Percentiles rank a stretch among this genome's conserved stretches.
phyloP scores from a whole-genome alignment of 2,113 vertebrate species.

The Camelus bactrianus region DNA sequence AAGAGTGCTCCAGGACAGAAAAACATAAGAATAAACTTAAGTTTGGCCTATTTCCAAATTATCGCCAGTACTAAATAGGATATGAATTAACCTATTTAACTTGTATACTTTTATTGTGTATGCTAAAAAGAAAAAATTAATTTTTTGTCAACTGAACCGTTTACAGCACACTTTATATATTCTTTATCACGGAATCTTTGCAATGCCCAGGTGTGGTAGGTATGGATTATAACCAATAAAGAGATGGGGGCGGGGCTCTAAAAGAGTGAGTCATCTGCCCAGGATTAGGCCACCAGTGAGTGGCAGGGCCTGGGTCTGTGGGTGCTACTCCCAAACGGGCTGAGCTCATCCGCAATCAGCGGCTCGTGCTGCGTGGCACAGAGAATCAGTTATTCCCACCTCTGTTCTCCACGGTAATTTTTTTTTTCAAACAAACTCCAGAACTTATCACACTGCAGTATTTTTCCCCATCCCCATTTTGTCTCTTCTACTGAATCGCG shows the following conservation, averaged over 20 bases:
- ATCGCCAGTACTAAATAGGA: neutral
- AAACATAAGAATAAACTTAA: slow-evolving; percentile 42
- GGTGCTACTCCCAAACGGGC: neutral
- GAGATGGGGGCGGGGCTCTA: neutral
- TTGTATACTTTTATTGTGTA: neutral
- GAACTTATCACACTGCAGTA: neutral
- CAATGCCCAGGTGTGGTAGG: neutral
- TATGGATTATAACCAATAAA: neutral
- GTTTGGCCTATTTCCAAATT: slow-evolving; percentile 21
- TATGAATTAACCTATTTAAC: neutral
- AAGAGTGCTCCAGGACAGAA: slow-evolving; percentile 4
- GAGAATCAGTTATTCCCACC: neutral
- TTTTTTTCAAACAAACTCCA: neutral
- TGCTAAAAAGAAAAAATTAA: neutral
- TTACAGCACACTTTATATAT: neutral
- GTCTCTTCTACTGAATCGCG: neutral
- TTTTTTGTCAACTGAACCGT: neutral
- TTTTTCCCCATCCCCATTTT: neutral
- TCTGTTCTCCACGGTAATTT: neutral
- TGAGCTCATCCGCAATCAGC: neutral
- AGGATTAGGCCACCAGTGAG: neutral
- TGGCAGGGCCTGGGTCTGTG: no score
- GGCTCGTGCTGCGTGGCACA: neutral
- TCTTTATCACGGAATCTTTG: neutral
- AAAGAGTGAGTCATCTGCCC: neutral